Evolutionary conservation across 2,888 invertebrate species (phyloP).

Genomic region (Melangyna quadrimaculata): DNA sequence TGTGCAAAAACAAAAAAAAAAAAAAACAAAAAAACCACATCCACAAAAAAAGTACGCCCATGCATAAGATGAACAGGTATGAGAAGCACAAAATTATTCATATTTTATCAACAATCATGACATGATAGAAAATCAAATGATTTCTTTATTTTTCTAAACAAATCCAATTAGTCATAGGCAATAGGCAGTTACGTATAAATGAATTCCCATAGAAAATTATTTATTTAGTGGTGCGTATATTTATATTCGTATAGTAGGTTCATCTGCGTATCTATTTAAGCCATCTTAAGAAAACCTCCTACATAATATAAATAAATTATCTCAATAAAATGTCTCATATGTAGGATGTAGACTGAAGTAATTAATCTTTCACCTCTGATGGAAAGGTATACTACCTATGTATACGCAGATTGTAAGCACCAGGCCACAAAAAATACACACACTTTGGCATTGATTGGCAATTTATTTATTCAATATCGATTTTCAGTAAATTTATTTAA

Average conservation of each 20-base stretch:
- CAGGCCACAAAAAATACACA: not conserved
- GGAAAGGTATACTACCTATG: no score
- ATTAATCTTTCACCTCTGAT: not conserved
- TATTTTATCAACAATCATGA: not conserved
- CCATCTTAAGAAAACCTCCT: not conserved
- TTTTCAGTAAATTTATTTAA: conserved; percentile 37
- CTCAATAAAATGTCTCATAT: not conserved
- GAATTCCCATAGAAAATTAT: not conserved
- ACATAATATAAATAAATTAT: not conserved
- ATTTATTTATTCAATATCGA: conserved; percentile 35
- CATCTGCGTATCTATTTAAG: not conserved
- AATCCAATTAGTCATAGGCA: not conserved
- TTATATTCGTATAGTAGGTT: not conserved
- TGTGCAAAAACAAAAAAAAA: not conserved
- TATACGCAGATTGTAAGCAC: not conserved
- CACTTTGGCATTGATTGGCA: conserved; percentile 42
- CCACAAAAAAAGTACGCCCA: not conserved
- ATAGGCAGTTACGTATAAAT: not conserved
- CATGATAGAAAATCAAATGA: not conserved
- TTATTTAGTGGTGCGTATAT: not conserved
- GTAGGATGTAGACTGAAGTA: not conserved
- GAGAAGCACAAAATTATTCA: not conserved
- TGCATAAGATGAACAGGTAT: no score
- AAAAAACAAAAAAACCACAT: no score
- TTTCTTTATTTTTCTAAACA: not conserved